Evolutionary conservation across 1,140 invertebrate genomes (phyloP).

Genomic region (Aculops lycopersici): DNA sequence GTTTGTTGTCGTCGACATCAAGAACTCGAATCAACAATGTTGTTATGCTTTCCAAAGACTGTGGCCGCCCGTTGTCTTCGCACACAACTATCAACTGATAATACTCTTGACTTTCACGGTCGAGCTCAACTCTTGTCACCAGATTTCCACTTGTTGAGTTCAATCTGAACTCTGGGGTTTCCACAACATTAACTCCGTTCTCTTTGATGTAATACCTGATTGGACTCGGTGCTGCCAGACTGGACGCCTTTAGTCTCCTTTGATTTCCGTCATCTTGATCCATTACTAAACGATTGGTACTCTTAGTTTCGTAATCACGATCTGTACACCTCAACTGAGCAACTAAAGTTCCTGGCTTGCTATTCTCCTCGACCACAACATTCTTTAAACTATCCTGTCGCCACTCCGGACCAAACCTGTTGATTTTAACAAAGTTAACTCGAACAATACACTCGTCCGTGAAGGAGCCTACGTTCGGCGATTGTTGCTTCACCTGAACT

Average conservation of each 20-base stretch:
- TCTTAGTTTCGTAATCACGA: conserved; percentile 36
- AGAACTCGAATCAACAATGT: conserved; percentile 29
- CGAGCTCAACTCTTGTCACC: conserved; percentile 32
- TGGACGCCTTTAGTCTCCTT: too few relatives aligned
- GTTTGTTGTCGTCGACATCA: conserved; percentile 31
- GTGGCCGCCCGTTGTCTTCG: conserved; percentile 7
- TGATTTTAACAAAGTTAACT: background rate
- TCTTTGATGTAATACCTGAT: conserved; percentile 27
- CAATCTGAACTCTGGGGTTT: conserved; percentile 28
- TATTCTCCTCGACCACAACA: background rate
- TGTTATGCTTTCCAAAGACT: conserved; percentile 12
- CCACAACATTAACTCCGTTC: conserved; percentile 43
- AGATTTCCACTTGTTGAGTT: conserved; percentile 43
- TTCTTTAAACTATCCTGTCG: background rate
- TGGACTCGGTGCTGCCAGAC: too few relatives aligned
- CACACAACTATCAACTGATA: conserved; percentile 8
- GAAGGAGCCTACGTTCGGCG: too few relatives aligned
- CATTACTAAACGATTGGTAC: too few relatives aligned
- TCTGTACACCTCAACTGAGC: conserved; percentile 31
- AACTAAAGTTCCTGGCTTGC: conserved; percentile 28
- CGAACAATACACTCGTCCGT: background rate
- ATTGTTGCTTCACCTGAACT: too few relatives aligned
- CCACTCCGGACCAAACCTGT: background rate
- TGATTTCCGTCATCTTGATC: too few relatives aligned
- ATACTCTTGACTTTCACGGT: conserved; percentile 34